Percentiles rank a stretch among this genome's conserved stretches.
These are phyloP conservation scores for Malacosoma neustria DNA, from an alignment of 2,888 invertebrate genomes.

Conservation along the genomic window DNA sequence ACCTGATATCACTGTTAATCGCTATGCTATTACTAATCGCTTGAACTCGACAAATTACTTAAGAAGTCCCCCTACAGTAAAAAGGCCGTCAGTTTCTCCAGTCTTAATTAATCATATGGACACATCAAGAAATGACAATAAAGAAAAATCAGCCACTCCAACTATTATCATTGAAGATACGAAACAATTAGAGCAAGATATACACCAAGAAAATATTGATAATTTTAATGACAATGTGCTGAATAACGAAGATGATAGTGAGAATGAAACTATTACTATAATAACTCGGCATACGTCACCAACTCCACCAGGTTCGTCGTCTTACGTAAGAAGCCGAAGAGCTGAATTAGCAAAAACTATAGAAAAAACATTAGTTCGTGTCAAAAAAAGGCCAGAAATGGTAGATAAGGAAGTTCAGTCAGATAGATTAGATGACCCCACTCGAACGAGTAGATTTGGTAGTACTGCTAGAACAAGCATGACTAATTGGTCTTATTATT, in stretches of 20 bases:
- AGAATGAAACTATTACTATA: conserved; percentile 73
- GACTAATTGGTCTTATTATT: conserved; percentile 78
- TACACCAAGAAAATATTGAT: conserved; percentile 17
- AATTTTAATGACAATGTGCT: conserved; percentile 14
- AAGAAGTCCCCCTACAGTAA: conserved; percentile 51
- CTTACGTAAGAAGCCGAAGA: conserved; percentile 78
- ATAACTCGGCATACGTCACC: conserved; percentile 87
- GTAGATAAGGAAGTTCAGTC: conserved; percentile 84
- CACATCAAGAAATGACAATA: conserved; percentile 27
- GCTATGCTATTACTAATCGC: conserved; percentile 59
- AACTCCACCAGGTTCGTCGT: conserved; percentile 79
- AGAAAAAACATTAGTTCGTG: conserved; percentile 79
- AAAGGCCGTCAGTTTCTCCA: conserved; percentile 51
- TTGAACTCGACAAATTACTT: conserved; percentile 51
- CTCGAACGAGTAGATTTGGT: conserved; percentile 77
- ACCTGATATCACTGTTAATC: conserved; percentile 38
- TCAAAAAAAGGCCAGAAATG: conserved; percentile 72
- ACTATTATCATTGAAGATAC: conserved; percentile 25
- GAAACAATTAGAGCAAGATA: conserved; percentile 16
- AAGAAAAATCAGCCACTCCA: conserved; percentile 30
- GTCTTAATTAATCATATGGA: conserved; percentile 32
- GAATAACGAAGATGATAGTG: conserved; percentile 28
- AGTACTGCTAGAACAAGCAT: conserved; percentile 74
- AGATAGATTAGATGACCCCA: conserved; percentile 80
- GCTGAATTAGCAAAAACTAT: conserved; percentile 83